These are phyloP conservation scores for Steinernema feltiae DNA, from an alignment of 1,140 invertebrate genomes.

Conservation along the genomic window DNA sequence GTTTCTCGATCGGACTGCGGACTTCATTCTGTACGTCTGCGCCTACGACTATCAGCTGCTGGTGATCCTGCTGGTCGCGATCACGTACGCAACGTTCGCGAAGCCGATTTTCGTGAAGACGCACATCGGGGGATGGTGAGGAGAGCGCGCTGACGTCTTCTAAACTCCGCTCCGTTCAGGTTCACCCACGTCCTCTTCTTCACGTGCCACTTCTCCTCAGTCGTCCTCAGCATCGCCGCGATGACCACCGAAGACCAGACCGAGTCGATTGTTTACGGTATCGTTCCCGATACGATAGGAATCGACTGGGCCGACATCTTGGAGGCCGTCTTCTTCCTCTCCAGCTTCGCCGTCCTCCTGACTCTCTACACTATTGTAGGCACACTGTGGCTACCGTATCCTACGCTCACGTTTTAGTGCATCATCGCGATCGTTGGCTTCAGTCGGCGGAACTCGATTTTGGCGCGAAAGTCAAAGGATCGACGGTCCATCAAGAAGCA, in stretches of 20 bases:
- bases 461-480: not conserved
- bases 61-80: not conserved
- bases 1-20: not conserved
- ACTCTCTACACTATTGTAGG: not conserved
- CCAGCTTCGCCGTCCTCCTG: not conserved
- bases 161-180: not conserved
- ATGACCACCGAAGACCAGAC: not conserved
- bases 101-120: not conserved
- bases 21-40: not conserved
- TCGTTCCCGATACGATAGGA: not conserved
- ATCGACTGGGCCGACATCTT: not conserved
- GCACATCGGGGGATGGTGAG: not conserved
- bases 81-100: not conserved
- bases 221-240: not conserved
- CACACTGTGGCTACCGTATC: too few relatives aligned
- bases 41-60: conserved; percentile 3
- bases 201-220: not conserved
- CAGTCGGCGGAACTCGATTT: not conserved
- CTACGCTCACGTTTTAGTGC: not conserved
- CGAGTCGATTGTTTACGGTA: not conserved
- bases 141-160: not conserved
- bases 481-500: not conserved
- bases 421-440: not conserved
- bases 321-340: not conserved
- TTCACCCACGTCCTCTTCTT: not conserved